Percentiles rank a stretch among this genome's conserved stretches.
phyloP scores from a whole-genome alignment of 2,113 vertebrate species.

The Balaenoptera acutorostrata region DNA sequence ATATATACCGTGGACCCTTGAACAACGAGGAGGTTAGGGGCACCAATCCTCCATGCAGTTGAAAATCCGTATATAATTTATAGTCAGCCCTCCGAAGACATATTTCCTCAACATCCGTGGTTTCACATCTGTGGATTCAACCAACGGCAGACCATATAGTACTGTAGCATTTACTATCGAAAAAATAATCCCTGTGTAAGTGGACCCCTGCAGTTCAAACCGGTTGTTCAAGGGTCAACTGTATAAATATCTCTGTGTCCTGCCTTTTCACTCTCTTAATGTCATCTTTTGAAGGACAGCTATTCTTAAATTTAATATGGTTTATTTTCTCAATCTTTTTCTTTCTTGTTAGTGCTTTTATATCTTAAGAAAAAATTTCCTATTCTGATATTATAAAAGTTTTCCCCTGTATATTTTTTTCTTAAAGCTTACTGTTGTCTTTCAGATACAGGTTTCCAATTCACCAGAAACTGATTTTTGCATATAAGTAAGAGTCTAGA shows the following conservation, averaged over 20 bases:
- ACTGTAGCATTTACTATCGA: not conserved
- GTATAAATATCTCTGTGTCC: not conserved
- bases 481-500: not conserved
- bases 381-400: not conserved
- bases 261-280: not conserved
- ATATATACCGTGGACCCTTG: not conserved
- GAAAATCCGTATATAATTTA: not conserved
- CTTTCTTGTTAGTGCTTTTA: not conserved
- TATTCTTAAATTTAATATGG: not conserved
- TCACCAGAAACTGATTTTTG: not conserved
- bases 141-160: not conserved
- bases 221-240: not conserved
- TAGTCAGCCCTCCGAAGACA: not conserved
- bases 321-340: not conserved
- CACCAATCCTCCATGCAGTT: not conserved
- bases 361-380: not conserved
- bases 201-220: not conserved
- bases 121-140: not conserved
- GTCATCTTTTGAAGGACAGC: not conserved
- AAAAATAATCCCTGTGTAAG: not conserved
- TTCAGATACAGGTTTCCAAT: not conserved
- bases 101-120: not conserved
- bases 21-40: not conserved
- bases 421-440: not conserved
- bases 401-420: not conserved